Base-by-base conservation (phyloP, 2,888 invertebrate species). In the Calliphora vomitoria region DNA sequence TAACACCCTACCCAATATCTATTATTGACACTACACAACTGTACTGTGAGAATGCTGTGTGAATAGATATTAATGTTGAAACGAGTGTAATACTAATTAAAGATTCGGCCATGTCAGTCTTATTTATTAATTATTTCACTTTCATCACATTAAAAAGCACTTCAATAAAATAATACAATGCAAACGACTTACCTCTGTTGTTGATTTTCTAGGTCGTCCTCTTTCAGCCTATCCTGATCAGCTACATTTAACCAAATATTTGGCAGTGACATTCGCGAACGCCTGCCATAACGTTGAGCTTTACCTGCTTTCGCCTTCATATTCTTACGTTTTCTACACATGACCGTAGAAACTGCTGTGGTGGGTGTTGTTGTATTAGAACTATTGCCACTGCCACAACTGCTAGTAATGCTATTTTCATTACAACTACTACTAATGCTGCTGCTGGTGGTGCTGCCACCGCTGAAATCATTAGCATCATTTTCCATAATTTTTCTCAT, bases 191-290 rank as follows among this genome's bases (percentile, higher is more conserved):
- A 87, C 87, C 87, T 35, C 8, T 72, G 47, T 47, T 79, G 60
- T 85, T 41, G 35, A 47, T 2, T 58, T 50, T 53, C 41, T 44
- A 4, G n/a, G 0, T 25, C 31, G 20, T 44, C 71, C 35, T 69
- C 41, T 47, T 64, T 60, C n/a, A 44, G 53, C 8, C 55, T 11
- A 13, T 64, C 50, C 25, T 76, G 74, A n/a, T 69, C 64, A 35
- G 50, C 50, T 68, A 62, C 53, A 86, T 81, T 80, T 68, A 89
- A 88, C 85, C 89, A 80, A 88, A 90, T 89, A 89, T 90, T 89
- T 86, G 92, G 93, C 85, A 93, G 88, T 25, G 92, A 93, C 72
- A 90, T 88, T 69, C 91, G 91, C 62, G 89, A 85, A 82, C 90
- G 88, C 68, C 86, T 86, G 53, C 83, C 62, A 62, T 83, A 85